Evolutionary conservation across 2,888 invertebrate species (phyloP).

Genomic region (Petrolisthes cinctipes): DNA sequence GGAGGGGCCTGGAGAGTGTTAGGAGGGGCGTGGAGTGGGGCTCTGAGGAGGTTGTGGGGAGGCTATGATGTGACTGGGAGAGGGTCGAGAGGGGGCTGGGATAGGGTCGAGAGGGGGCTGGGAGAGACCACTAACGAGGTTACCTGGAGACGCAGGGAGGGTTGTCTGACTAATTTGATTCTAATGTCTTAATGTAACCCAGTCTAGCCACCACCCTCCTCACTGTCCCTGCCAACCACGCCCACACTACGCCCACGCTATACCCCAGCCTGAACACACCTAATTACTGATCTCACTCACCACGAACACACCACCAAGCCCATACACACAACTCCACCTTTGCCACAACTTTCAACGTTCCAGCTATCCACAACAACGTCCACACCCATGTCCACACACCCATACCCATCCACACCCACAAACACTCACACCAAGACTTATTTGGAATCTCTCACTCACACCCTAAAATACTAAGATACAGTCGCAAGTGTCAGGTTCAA

Average conservation of each 20-base stretch:
- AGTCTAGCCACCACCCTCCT: background rate
- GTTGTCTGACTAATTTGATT: conserved; percentile 11
- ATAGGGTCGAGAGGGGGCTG: background rate
- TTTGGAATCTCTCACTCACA: background rate
- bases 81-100: background rate
- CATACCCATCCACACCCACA: background rate
- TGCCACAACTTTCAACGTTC: background rate
- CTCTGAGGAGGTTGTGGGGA: background rate
- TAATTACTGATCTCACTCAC: background rate
- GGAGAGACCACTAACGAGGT: background rate
- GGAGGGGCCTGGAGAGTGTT: background rate
- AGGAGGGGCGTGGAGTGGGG: conserved; percentile 1
- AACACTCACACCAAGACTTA: background rate
- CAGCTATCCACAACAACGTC: background rate
- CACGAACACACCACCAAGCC: background rate
- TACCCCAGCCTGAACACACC: too few species aligned
- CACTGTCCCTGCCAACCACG: background rate
- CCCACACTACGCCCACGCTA: background rate
- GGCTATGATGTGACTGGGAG: background rate
- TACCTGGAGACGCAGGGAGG: background rate
- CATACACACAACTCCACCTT: background rate
- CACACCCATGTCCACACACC: background rate
- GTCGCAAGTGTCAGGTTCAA: too few species aligned
- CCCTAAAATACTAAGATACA: too few species aligned
- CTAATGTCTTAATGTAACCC: conserved; percentile 21